These are phyloP conservation scores for Scolopax bukidnonensis DNA, from an alignment of 2,797 vertebrate genomes.

Conservation along the genomic window DNA sequence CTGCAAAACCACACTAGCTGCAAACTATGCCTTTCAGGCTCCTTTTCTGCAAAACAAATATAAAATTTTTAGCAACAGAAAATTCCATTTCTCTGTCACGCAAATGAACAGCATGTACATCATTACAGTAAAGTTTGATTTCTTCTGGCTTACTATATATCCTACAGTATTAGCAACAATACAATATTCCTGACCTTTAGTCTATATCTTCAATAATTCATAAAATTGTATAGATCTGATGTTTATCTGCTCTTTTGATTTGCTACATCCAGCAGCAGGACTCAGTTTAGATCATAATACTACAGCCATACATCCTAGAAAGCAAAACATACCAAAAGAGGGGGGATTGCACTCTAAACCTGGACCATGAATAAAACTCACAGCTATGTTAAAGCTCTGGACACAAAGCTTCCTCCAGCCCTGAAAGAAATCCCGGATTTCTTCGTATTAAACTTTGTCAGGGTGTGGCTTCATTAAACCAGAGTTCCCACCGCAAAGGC, in stretches of 20 bases:
- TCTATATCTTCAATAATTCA: neutral
- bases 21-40: neutral
- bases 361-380: neutral
- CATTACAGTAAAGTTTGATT: neutral
- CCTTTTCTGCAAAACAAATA: neutral
- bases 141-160: neutral
- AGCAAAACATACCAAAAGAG: neutral
- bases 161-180: neutral
- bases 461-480: slow-evolving; percentile 9
- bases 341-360: neutral
- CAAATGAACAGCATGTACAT: rapidly evolving
- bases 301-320: neutral
- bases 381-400: neutral
- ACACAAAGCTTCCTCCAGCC: neutral
- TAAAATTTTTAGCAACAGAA: neutral
- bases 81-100: neutral
- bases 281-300: neutral
- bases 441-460: neutral
- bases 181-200: neutral
- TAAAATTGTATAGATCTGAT: neutral
- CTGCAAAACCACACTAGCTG: neutral
- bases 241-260: neutral
- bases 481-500: neutral
- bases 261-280: neutral
- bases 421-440: neutral